A percentile compares a stretch with the other conserved stretches of the same genome.
These are phyloP conservation scores for Nilaparvata lugens DNA, from an alignment of 1,140 invertebrate species.

Conservation along the genomic window DNA sequence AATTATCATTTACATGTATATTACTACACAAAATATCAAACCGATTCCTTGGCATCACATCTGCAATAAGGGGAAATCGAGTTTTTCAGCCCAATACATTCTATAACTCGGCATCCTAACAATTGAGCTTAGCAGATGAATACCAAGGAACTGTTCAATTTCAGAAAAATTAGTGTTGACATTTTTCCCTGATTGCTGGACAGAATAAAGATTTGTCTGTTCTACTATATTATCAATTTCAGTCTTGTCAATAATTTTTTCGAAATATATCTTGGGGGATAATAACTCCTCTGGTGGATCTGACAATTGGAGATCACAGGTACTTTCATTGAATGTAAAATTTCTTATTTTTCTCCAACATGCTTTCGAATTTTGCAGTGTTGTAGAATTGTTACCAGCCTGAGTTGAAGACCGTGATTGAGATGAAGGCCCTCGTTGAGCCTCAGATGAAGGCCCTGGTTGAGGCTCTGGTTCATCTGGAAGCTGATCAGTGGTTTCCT, in stretches of 20 bases:
- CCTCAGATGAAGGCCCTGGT: not conserved
- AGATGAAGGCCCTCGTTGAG: not conserved
- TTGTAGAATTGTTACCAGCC: not conserved
- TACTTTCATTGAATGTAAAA: not conserved
- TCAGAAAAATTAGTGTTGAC: not conserved
- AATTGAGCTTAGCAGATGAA: slow-evolving; percentile 1
- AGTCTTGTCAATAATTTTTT: slow-evolving; percentile 1
- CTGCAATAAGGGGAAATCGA: slow-evolving; percentile 11
- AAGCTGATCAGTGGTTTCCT: not conserved
- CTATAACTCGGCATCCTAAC: not conserved
- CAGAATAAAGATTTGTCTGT: slow-evolving; percentile 9
- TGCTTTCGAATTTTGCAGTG: not conserved
- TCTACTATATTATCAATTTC: slow-evolving; percentile 3
- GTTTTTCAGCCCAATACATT: slow-evolving; percentile 4
- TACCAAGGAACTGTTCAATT: slow-evolving; percentile 5
- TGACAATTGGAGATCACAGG: not conserved
- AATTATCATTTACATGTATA: slow-evolving; percentile 17
- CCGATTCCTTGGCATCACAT: slow-evolving; percentile 11
- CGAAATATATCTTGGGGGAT: not conserved
- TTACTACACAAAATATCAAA: slow-evolving; percentile 15
- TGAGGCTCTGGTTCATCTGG: not conserved
- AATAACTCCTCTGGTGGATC: not conserved
- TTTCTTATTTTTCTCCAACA: not conserved
- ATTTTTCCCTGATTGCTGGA: slow-evolving; percentile 1
- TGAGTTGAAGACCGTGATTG: not conserved